Conservation (phyloP, 2,888 invertebrate species). For the Spodoptera picta region DNA sequence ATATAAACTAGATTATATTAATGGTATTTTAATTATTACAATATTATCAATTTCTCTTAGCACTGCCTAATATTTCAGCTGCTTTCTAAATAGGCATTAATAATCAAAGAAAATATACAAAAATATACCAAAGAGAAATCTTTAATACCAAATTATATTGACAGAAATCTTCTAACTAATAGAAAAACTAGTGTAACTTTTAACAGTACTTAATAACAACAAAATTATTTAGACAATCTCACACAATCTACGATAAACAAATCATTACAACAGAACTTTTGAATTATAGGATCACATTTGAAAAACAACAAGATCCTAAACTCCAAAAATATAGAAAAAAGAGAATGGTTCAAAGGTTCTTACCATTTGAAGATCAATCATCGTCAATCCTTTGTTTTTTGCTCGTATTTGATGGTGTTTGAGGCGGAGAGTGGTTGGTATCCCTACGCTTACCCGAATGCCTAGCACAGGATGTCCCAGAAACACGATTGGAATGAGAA, state of each 20-base stretch:
- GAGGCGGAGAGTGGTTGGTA: conserved; percentile 78
- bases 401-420: conserved; percentile 82
- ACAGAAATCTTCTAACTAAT: background rate
- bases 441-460: conserved; percentile 83
- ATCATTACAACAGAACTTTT: background rate
- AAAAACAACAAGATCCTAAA: background rate
- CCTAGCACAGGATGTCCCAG: conserved; percentile 75
- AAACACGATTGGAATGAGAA: conserved; percentile 65
- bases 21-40: too few relatives aligned
- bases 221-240: conserved; percentile 25
- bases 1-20: too few relatives aligned
- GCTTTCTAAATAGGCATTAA: too few relatives aligned
- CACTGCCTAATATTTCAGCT: too few relatives aligned
- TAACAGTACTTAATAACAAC: conserved; percentile 45
- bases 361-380: conserved; percentile 60
- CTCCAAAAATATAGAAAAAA: conserved; percentile 9
- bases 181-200: conserved; percentile 15
- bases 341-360: conserved; percentile 17
- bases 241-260: conserved; percentile 26
- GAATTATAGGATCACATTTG: too few relatives aligned
- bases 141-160: background rate
- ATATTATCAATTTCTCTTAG: too few relatives aligned
- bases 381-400: conserved; percentile 83
- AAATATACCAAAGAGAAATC: too few relatives aligned
- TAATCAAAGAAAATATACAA: too few relatives aligned